These are phyloP conservation scores for Cataglyphis rosenhaueri DNA, from an alignment of 2,888 invertebrate genomes.

Conservation along the genomic window DNA sequence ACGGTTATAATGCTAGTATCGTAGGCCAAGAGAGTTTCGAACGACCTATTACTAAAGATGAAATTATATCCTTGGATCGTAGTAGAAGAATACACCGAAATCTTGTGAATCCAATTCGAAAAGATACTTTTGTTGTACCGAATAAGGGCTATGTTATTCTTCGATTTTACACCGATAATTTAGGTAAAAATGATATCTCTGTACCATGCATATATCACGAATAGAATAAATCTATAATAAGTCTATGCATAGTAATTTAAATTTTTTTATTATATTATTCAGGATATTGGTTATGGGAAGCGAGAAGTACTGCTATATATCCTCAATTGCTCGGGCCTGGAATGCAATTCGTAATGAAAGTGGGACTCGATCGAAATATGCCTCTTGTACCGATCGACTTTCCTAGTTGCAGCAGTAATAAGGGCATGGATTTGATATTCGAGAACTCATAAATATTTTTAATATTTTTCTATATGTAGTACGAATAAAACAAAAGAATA, in stretches of 20 bases:
- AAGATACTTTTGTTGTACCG: conserved; percentile 89
- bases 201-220: background rate
- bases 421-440: conserved; percentile 76
- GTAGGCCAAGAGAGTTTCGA: conserved; percentile 77
- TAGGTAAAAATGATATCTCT: conserved; percentile 66
- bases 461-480: background rate
- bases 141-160: conserved; percentile 87
- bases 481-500: background rate
- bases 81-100: conserved; percentile 86
- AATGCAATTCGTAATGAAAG: conserved; percentile 78
- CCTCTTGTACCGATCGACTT: conserved; percentile 77
- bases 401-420: conserved; percentile 78
- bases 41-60: conserved; percentile 84
- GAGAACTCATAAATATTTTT: conserved; percentile 52
- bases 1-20: conserved; percentile 85
- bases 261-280: background rate
- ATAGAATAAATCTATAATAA: background rate
- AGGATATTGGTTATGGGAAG: conserved; percentile 81
- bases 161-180: conserved; percentile 75
- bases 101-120: conserved; percentile 85
- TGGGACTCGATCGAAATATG: conserved; percentile 74
- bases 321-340: conserved; percentile 68
- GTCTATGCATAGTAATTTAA: background rate
- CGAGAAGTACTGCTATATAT: conserved; percentile 72
- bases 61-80: conserved; percentile 83